phyloP scores from a whole-genome alignment of 2,888 invertebrate species.

The Punctoribates punctum region DNA sequence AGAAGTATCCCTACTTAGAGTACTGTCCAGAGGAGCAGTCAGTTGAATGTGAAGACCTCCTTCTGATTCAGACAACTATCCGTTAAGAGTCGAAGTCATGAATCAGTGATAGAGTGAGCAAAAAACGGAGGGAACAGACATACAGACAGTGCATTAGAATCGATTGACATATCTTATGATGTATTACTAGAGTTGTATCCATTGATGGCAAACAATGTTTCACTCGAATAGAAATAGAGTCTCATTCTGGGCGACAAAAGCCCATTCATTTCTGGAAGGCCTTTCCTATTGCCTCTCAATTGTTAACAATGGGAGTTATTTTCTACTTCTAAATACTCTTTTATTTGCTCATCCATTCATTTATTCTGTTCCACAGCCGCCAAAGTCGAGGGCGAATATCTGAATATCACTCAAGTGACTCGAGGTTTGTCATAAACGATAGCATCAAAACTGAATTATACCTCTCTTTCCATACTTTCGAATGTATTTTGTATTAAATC shows the following conservation, averaged over 20 bases:
- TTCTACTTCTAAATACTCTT: background rate
- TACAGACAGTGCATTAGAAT: slow-evolving; percentile 21
- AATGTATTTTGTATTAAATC: background rate
- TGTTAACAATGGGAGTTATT: background rate
- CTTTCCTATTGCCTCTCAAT: slow-evolving; percentile 6
- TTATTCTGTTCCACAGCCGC: slow-evolving; percentile 42
- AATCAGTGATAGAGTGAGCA: background rate
- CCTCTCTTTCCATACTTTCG: background rate
- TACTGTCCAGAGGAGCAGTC: background rate
- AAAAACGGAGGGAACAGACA: background rate
- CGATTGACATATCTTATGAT: slow-evolving; percentile 35
- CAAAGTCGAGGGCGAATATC: slow-evolving; percentile 48
- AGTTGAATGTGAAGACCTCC: background rate
- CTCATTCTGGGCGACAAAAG: background rate
- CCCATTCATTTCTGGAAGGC: background rate
- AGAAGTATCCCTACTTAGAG: background rate
- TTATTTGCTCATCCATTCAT: slow-evolving; percentile 16
- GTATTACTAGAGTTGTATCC: slow-evolving; percentile 20
- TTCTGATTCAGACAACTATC: background rate
- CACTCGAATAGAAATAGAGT: background rate
- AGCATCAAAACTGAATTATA: slow-evolving; percentile 6
- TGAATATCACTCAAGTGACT: slow-evolving; percentile 49
- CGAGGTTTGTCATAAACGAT: slow-evolving; percentile 41
- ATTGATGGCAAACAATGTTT: slow-evolving; percentile 34
- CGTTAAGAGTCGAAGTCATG: slow-evolving; percentile 9